Percentiles rank a stretch among this genome's conserved stretches.
phyloP scores from a whole-genome alignment of 2,113 vertebrate genomes.

The Columba janthina region DNA sequence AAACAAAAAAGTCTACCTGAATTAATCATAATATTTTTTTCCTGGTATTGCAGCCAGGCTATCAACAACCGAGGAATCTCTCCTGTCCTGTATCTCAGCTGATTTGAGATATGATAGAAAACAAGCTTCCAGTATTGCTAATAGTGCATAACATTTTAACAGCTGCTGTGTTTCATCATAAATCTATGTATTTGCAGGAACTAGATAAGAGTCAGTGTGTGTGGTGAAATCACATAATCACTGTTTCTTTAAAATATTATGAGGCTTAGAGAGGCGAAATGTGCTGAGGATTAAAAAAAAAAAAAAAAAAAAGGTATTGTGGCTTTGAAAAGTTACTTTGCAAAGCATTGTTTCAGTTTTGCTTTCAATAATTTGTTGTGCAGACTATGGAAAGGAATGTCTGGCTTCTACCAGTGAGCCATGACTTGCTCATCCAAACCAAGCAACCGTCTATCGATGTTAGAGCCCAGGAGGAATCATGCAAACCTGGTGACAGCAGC shows the following conservation, averaged over 20 bases:
- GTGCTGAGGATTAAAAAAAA: not conserved
- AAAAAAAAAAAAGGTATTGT: not conserved
- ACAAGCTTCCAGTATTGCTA: slow-evolving; percentile 1
- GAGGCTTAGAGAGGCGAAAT: slow-evolving; percentile 43
- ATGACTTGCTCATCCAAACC: not conserved
- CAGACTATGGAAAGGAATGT: not conserved
- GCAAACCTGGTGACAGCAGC: not conserved
- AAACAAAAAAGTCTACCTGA: not conserved
- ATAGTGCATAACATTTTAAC: not conserved
- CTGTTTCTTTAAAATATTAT: slow-evolving; percentile 16
- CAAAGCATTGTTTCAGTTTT: slow-evolving; percentile 4
- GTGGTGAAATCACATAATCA: not conserved
- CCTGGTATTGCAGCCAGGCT: not conserved
- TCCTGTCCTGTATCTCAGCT: not conserved
- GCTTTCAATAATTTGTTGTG: not conserved
- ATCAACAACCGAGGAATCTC: not conserved
- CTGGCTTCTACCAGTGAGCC: not conserved
- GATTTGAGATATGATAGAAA: slow-evolving; percentile 9
- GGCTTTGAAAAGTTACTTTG: slow-evolving; percentile 19
- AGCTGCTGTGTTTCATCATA: slow-evolving; percentile 8
- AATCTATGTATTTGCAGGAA: not conserved
- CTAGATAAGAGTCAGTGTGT: not conserved
- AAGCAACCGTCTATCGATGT: not conserved
- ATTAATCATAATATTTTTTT: not conserved
- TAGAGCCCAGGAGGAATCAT: not conserved